Evolutionary conservation across 2,888 invertebrate species (phyloP).

Genomic region (Phaonia tiefii): DNA sequence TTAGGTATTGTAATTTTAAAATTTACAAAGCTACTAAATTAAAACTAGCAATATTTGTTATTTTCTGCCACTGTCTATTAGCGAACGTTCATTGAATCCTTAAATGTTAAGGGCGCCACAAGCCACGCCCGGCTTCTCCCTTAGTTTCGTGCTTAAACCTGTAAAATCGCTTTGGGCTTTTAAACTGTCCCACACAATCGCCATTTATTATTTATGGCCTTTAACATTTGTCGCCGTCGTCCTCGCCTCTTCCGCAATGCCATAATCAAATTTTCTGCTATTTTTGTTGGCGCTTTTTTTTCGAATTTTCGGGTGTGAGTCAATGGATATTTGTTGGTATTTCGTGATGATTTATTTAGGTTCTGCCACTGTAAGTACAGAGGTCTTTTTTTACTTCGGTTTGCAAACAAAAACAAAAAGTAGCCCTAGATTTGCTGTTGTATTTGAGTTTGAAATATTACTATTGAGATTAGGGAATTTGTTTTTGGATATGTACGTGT

Average conservation of each 20-base stretch:
- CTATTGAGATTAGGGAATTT: constrained; percentile 19
- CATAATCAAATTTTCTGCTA: not conserved
- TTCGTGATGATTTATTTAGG: constrained; percentile 36
- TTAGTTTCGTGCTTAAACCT: constrained; percentile 15
- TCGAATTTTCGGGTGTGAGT: not conserved
- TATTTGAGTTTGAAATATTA: constrained; percentile 26
- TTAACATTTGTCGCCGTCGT: constrained; percentile 19
- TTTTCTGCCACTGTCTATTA: too few relatives aligned
- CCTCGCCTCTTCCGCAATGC: not conserved
- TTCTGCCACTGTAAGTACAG: not conserved
- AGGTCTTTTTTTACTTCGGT: not conserved
- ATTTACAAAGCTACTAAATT: too few relatives aligned
- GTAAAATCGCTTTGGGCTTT: constrained; percentile 26
- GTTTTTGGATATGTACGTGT: not conserved
- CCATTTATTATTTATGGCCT: constrained; percentile 39
- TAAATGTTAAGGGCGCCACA: too few relatives aligned
- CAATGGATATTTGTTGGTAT: constrained; percentile 20
- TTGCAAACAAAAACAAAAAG: too few relatives aligned
- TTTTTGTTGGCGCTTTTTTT: constrained; percentile 4
- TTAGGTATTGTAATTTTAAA: too few relatives aligned
- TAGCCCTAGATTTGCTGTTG: not conserved
- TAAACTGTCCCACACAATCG: constrained; percentile 31
- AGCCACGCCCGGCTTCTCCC: too few relatives aligned
- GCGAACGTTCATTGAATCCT: too few relatives aligned
- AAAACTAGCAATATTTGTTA: too few relatives aligned